A percentile compares a stretch with the other conserved stretches of the same genome.
These are phyloP conservation scores for Natator depressus DNA, from an alignment of 2,113 vertebrate species.

Conservation along the genomic window DNA sequence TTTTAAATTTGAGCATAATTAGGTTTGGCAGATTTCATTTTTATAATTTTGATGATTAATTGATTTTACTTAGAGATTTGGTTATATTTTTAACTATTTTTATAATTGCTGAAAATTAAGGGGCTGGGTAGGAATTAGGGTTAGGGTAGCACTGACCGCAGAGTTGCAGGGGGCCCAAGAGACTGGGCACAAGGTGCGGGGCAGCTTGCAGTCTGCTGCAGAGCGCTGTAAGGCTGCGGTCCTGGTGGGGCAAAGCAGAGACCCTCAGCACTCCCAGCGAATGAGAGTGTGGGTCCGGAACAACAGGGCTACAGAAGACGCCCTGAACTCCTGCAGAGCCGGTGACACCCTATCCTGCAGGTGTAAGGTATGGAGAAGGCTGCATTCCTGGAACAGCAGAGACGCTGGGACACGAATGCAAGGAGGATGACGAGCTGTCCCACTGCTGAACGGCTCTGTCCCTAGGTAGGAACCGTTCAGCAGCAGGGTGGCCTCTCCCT, in stretches of 20 bases:
- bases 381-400: background rate
- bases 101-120: background rate
- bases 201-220: background rate
- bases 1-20: background rate
- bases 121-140: background rate
- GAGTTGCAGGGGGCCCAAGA: background rate
- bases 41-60: background rate
- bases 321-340: background rate
- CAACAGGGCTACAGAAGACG: background rate
- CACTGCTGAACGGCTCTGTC: background rate
- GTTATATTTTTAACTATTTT: background rate
- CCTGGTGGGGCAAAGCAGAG: background rate
- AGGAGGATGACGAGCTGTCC: background rate
- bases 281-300: background rate
- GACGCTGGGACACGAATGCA: background rate
- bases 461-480: background rate
- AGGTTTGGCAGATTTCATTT: too few species aligned
- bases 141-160: background rate
- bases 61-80: background rate
- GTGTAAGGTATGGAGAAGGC: background rate
- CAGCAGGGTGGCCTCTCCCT: background rate
- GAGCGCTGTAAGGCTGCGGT: background rate
- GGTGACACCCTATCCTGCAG: background rate
- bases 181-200: background rate
- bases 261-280: background rate